These are phyloP conservation scores for Metridium senile DNA, from an alignment of 92 coral and sea anemone species.

Conservation along the genomic window DNA sequence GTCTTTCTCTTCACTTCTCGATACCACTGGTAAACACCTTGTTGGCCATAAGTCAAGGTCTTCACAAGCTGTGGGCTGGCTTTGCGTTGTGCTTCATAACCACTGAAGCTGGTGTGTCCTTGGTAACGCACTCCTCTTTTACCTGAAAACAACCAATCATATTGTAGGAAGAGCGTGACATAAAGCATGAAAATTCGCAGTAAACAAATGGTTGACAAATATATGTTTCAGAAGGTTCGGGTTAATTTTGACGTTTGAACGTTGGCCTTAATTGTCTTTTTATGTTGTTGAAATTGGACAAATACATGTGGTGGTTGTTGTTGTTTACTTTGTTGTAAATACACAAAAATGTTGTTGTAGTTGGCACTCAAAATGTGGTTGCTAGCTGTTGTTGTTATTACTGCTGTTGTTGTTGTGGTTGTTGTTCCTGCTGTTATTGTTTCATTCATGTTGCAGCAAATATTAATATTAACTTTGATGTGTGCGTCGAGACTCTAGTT, in stretches of 20 bases:
- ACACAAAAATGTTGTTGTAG: neutral
- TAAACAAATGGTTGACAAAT: no score
- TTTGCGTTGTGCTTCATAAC: slow-evolving; percentile 77
- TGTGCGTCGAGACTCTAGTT: no score
- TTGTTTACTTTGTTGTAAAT: no score
- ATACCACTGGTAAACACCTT: slow-evolving; percentile 79
- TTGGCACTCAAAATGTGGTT: no score
- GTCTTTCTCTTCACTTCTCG: slow-evolving; percentile 64
- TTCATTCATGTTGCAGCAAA: neutral
- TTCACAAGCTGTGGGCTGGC: slow-evolving; percentile 77
- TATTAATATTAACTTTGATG: neutral
- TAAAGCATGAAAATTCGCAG: neutral
- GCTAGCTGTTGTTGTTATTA: neutral
- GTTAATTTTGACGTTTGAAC: no score
- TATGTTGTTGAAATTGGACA: no score
- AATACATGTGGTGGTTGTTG: no score
- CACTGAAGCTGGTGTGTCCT: slow-evolving; percentile 56
- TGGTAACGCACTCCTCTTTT: slow-evolving; percentile 85
- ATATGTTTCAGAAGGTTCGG: no score
- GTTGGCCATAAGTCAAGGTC: slow-evolving; percentile 48
- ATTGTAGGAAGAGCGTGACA: neutral
- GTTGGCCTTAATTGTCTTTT: no score
- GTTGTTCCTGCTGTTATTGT: neutral
- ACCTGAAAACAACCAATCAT: slow-evolving; percentile 42
- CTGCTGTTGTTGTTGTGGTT: neutral